A percentile compares a stretch with the other conserved stretches of the same genome.
Evolutionary conservation across 2,113 vertebrate species (phyloP).

Genomic region (Zingel zingel): DNA sequence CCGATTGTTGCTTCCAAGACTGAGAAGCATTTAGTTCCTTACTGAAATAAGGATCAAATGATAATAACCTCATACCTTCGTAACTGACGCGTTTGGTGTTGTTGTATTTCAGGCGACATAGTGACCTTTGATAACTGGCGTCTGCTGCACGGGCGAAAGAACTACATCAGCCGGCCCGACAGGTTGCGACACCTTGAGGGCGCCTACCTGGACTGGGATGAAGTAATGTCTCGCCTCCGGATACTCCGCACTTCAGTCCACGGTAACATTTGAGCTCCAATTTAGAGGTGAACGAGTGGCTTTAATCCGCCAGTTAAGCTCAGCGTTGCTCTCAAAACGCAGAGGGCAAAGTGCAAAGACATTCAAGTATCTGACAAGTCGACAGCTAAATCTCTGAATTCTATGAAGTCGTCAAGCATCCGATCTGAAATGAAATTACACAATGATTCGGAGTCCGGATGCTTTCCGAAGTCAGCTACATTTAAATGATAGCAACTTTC

Average conservation of each 20-base stretch:
- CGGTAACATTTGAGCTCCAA: slow-evolving; percentile 27
- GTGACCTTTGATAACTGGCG: slow-evolving; percentile 97
- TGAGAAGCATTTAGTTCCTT: not conserved
- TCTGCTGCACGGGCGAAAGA: slow-evolving; percentile 88
- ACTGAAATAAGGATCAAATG: not conserved
- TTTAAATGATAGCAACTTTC: not conserved
- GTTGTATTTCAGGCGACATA: slow-evolving; percentile 86
- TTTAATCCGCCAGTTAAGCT: not conserved
- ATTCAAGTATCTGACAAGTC: not conserved
- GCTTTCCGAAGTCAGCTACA: not conserved
- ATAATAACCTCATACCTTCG: not conserved
- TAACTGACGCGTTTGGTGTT: not conserved
- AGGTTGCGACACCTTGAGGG: slow-evolving; percentile 89
- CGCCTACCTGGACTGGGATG: slow-evolving; percentile 96
- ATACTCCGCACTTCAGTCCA: slow-evolving; percentile 82
- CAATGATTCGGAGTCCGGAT: not conserved
- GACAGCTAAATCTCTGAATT: not conserved
- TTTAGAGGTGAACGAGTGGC: no score
- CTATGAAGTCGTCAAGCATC: not conserved
- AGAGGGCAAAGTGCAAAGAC: slow-evolving; percentile 23
- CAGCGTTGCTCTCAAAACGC: not conserved
- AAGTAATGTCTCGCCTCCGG: slow-evolving; percentile 92
- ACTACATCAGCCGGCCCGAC: slow-evolving; percentile 75
- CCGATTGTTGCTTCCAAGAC: not conserved
- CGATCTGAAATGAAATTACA: not conserved